Evolutionary conservation across 2,888 invertebrate species (phyloP).

Genomic region (Pterostichus madidus): DNA sequence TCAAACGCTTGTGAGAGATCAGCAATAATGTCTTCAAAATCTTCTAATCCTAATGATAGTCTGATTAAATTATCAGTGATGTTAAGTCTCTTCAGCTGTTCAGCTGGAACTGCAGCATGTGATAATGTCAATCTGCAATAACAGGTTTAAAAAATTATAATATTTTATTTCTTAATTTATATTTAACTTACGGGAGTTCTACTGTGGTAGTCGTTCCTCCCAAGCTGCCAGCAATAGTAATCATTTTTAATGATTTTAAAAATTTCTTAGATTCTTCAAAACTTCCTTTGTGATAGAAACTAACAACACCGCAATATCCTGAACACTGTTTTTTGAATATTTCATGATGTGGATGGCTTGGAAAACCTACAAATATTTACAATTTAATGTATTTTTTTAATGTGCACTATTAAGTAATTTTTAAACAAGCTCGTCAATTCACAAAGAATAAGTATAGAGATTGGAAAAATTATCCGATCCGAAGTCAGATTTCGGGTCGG

Average conservation of each 20-base stretch:
- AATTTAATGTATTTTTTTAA: not conserved
- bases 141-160: not conserved
- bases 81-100: constrained; percentile 85
- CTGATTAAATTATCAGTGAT: constrained; percentile 92
- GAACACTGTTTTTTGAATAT: constrained; percentile 88
- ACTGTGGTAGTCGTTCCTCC: constrained; percentile 97
- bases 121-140: constrained; percentile 90
- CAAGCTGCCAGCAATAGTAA: constrained; percentile 94
- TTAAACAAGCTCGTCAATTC: too few species aligned
- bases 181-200: constrained; percentile 90
- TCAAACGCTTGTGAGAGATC: constrained; percentile 92
- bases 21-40: constrained; percentile 88
- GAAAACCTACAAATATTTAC: constrained; percentile 80
- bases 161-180: constrained; percentile 22
- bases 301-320: constrained; percentile 95
- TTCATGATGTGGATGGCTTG: constrained; percentile 92
- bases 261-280: constrained; percentile 86
- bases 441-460: too few species aligned
- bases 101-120: constrained; percentile 92
- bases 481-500: too few species aligned
- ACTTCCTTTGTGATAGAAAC: constrained; percentile 91
- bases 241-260: constrained; percentile 87
- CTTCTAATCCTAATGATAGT: constrained; percentile 94
- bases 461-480: too few species aligned
- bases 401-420: too few species aligned